phyloP scores from a whole-genome alignment of 2,113 vertebrate genomes.

The Bos taurus region DNA sequence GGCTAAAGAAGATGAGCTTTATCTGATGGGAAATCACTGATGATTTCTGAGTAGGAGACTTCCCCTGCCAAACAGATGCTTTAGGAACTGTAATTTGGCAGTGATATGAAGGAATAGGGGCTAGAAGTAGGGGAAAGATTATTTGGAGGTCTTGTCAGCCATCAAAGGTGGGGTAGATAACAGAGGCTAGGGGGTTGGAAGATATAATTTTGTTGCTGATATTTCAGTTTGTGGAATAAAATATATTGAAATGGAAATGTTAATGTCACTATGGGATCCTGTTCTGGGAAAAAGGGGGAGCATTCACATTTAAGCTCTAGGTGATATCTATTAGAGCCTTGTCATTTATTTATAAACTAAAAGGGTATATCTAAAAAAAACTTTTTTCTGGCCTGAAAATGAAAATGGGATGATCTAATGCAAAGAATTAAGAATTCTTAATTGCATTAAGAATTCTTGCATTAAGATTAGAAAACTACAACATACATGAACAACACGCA shows the following conservation, averaged over 20 bases:
- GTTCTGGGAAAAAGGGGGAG: neutral
- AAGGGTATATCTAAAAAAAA: neutral
- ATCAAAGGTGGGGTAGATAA: neutral
- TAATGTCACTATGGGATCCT: neutral
- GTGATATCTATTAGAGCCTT: neutral
- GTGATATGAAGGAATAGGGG: neutral
- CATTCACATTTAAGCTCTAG: neutral
- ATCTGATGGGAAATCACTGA: neutral
- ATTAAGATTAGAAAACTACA: neutral
- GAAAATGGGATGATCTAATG: neutral
- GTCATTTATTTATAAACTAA: neutral
- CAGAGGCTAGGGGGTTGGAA: neutral
- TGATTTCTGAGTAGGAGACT: neutral
- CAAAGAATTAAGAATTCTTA: too few species aligned
- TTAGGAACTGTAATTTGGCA: neutral
- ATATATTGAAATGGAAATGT: neutral
- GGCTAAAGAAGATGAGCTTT: neutral
- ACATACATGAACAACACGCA: neutral
- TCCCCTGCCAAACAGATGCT: neutral
- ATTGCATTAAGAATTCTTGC: too few species aligned
- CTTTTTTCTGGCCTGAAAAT: neutral
- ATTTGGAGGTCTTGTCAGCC: neutral
- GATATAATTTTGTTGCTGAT: neutral
- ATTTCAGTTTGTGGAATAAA: neutral
- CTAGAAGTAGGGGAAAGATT: neutral